phyloP scores from a whole-genome alignment of 2,113 vertebrate genomes.

The Puffinus mauretanicus region DNA sequence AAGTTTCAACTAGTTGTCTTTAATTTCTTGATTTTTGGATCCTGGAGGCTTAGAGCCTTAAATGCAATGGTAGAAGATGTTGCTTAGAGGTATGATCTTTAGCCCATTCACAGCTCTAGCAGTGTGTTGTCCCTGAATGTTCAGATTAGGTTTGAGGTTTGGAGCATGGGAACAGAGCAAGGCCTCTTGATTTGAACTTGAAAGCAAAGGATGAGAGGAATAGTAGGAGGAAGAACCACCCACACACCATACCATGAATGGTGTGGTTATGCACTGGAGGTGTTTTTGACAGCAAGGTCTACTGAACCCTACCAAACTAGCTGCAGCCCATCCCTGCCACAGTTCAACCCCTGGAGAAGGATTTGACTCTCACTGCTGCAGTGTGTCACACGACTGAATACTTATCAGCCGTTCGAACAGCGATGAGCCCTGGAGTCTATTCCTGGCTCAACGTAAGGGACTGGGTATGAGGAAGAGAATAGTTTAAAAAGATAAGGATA shows the following conservation, averaged over 20 bases:
- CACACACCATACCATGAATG: accelerated
- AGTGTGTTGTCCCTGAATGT: neutral
- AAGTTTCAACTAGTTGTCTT: neutral
- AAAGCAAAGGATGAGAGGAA: neutral
- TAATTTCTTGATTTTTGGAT: neutral
- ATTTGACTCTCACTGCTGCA: neutral
- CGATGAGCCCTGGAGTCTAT: neutral
- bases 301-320: neutral
- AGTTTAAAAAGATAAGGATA: neutral
- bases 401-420: neutral
- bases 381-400: neutral
- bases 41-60: neutral
- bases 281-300: neutral
- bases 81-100: neutral
- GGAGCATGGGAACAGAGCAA: neutral
- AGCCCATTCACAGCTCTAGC: neutral
- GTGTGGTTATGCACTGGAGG: neutral
- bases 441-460: neutral
- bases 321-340: neutral
- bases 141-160: neutral
- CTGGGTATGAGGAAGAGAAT: neutral
- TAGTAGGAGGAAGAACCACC: neutral
- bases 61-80: neutral
- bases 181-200: neutral
- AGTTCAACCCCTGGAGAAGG: neutral